Conservation (phyloP, 2,888 invertebrate species). For the Luffia ferchaultella region DNA sequence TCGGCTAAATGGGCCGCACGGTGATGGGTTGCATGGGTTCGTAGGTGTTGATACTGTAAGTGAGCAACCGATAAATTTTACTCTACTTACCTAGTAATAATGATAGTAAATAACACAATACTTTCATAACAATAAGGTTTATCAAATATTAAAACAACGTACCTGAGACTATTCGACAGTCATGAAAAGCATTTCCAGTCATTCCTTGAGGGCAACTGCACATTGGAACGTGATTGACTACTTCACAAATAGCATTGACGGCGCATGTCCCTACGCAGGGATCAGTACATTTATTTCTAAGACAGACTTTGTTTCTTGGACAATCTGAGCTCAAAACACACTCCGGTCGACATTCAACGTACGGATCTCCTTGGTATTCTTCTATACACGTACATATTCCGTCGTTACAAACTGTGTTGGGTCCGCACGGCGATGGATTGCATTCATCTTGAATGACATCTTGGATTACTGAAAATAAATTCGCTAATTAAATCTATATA, state of each 20-base stretch:
- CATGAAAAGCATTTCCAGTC: conserved; percentile 73
- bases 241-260: conserved; percentile 73
- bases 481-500: too few species aligned
- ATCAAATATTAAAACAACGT: conserved; percentile 12
- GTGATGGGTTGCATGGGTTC: conserved; percentile 75
- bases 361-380: conserved; percentile 73
- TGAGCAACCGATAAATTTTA: conserved; percentile 6
- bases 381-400: conserved; percentile 68
- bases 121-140: too few species aligned
- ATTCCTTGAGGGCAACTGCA: conserved; percentile 74
- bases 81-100: background rate
- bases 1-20: conserved; percentile 81
- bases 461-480: too few species aligned
- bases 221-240: conserved; percentile 75
- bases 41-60: conserved; percentile 39
- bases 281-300: conserved; percentile 72
- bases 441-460: conserved; percentile 43
- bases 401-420: conserved; percentile 65
- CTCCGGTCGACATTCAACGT: conserved; percentile 73
- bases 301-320: conserved; percentile 69
- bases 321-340: conserved; percentile 75
- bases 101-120: too few species aligned
- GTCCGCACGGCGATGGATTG: conserved; percentile 72
- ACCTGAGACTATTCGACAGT: conserved; percentile 66
- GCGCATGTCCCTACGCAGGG: conserved; percentile 79